Percentiles rank a stretch among this genome's conserved stretches.
These are phyloP conservation scores for Sthenelais limicola DNA, from an alignment of 2,888 invertebrate species.

Conservation along the genomic window DNA sequence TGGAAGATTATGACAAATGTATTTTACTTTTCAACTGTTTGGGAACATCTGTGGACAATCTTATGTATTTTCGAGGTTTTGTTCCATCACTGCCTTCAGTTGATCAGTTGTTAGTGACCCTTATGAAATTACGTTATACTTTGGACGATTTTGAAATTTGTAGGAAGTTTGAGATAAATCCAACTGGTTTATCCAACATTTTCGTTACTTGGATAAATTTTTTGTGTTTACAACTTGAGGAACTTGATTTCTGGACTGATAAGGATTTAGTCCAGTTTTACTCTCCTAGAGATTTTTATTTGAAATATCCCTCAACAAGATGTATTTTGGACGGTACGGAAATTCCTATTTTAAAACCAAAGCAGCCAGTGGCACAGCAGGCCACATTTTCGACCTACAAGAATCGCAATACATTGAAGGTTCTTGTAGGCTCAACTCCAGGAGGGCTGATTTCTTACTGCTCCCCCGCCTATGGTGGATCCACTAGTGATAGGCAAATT, in stretches of 20 bases:
- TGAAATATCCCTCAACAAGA: neutral
- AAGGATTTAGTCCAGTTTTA: neutral
- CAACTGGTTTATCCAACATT: neutral
- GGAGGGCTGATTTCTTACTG: neutral
- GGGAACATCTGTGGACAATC: neutral
- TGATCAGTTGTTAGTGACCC: neutral
- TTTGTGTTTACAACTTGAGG: neutral
- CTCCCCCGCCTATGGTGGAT: neutral
- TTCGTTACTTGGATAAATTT: slow-evolving; percentile 21
- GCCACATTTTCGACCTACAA: neutral
- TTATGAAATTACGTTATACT: slow-evolving; percentile 6
- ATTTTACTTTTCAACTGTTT: neutral
- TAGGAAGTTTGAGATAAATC: neutral
- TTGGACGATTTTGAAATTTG: slow-evolving; percentile 24
- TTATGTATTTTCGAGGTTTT: neutral
- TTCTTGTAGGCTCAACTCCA: neutral
- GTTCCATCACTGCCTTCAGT: neutral
- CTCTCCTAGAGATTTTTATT: neutral
- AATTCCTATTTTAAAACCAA: neutral
- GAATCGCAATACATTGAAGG: neutral
- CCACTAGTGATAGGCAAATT: neutral
- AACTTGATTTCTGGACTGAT: neutral
- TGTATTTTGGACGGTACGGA: neutral
- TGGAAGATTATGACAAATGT: neutral
- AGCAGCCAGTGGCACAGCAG: neutral